Percentiles rank a stretch among this genome's conserved stretches.
Conservation (phyloP, 2,113 vertebrate species). For the Orthochromis malagaraziensis region DNA sequence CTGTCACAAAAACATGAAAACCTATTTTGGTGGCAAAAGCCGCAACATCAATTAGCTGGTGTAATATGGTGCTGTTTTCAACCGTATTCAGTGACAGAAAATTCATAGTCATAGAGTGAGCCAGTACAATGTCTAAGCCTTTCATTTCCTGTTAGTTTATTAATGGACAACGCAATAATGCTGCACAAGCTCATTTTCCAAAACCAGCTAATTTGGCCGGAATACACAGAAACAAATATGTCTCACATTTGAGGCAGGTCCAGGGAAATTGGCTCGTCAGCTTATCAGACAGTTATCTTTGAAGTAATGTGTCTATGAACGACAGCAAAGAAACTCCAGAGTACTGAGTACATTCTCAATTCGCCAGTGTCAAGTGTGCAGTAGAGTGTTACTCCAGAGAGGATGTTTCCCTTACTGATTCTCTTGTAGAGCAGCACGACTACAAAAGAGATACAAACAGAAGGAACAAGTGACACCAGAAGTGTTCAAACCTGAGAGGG, state of each 20-base stretch:
- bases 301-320: background rate
- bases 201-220: background rate
- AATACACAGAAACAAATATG: background rate
- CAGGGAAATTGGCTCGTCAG: background rate
- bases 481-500: background rate
- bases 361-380: conserved; percentile 26
- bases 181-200: background rate
- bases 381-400: conserved; percentile 26
- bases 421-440: conserved; percentile 18
- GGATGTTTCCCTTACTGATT: conserved; percentile 32
- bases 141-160: background rate
- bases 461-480: conserved; percentile 10
- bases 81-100: background rate
- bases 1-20: background rate
- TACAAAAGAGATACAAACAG: conserved; percentile 37
- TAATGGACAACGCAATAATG: background rate
- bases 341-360: conserved; percentile 9
- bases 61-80: background rate
- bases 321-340: background rate
- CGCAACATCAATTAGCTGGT: background rate
- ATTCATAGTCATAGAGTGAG: background rate
- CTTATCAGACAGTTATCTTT: conserved; percentile 5
- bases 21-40: background rate
- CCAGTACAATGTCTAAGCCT: background rate
- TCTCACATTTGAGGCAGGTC: background rate